phyloP scores from a whole-genome alignment of 2,113 vertebrate species.

The Gymnorhina tibicen region DNA sequence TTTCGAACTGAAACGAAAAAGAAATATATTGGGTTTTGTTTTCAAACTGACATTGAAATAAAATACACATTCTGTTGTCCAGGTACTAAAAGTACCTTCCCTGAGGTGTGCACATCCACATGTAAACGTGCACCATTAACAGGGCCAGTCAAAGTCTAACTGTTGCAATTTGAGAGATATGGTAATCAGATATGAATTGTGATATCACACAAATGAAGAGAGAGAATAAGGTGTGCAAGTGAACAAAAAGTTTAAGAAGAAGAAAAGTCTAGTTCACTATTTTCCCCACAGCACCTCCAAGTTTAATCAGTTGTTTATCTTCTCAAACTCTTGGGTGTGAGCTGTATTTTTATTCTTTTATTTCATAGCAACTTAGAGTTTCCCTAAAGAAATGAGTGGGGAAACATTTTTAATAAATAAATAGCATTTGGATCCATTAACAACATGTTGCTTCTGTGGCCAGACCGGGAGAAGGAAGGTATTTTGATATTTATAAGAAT shows the following conservation, averaged over 20 bases:
- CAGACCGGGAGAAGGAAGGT: not conserved
- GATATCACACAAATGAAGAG: not conserved
- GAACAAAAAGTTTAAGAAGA: not conserved
- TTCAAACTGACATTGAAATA: not conserved
- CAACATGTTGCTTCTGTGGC: not conserved
- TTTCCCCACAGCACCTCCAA: not conserved
- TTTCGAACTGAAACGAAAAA: conserved; percentile 72
- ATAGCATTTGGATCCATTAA: not conserved
- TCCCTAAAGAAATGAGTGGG: not conserved
- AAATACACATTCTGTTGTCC: not conserved
- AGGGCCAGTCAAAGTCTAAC: not conserved
- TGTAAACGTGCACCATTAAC: not conserved
- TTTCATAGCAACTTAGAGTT: not conserved
- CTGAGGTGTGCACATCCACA: not conserved
- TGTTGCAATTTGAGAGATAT: not conserved
- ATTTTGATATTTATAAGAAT: not conserved
- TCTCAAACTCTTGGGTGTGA: not conserved
- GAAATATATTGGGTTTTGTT: not conserved
- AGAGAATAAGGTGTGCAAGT: not conserved
- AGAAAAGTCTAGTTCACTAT: not conserved
- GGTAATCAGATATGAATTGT: not conserved
- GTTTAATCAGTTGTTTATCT: not conserved
- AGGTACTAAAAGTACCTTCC: not conserved
- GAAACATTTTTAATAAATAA: not conserved
- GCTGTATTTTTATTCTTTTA: not conserved